Evolutionary conservation across 2,113 vertebrate species (phyloP).

Genomic region (Elaphurus davidianus): DNA sequence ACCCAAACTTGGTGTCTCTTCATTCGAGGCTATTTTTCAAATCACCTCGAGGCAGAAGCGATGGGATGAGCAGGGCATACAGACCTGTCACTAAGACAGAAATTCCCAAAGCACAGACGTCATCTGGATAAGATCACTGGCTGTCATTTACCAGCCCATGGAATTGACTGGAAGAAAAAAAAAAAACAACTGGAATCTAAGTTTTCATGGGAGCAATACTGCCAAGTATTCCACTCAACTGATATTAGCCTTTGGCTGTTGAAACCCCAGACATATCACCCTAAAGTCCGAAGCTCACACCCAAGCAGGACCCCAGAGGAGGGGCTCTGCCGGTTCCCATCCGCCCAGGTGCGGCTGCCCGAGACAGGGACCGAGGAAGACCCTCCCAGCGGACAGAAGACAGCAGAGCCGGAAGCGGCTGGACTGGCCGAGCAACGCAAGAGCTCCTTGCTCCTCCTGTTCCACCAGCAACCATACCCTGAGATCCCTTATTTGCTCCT

Average conservation of each 20-base stretch:
- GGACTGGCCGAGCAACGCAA: not conserved
- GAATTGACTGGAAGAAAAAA: not conserved
- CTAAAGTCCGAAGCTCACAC: not conserved
- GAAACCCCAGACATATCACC: not conserved
- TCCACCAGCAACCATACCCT: accelerated
- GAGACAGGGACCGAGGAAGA: not conserved
- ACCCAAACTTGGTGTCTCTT: not conserved
- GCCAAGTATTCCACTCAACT: not conserved
- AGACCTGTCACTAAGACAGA: not conserved
- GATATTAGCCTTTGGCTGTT: not conserved
- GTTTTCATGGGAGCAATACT: not conserved
- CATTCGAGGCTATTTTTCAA: not conserved
- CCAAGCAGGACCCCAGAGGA: not conserved
- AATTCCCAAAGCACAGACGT: not conserved
- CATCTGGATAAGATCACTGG: not conserved
- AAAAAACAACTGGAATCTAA: no score
- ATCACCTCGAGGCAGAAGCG: not conserved
- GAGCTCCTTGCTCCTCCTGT: not conserved
- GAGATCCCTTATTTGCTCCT: not conserved
- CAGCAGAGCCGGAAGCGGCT: not conserved
- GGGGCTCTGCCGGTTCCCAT: not conserved
- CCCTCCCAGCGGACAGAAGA: not conserved
- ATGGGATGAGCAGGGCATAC: not conserved
- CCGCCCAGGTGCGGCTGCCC: not conserved
- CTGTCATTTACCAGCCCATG: not conserved